phyloP scores from a whole-genome alignment of 1,140 invertebrate species.

The Chrysopa pallens region DNA sequence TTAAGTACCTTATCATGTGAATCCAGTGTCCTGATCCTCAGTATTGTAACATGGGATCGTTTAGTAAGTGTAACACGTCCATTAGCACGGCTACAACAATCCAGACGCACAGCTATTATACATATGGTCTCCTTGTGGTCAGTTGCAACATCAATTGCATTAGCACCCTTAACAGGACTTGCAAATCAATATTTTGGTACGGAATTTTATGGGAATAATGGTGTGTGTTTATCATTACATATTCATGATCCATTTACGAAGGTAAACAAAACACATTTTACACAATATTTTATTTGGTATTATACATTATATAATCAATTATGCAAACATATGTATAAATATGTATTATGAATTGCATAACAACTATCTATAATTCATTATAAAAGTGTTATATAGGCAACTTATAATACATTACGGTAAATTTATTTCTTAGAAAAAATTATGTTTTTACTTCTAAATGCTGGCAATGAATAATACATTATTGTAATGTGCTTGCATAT shows the following conservation, averaged over 20 bases:
- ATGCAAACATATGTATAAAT: neutral
- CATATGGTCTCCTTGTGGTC: constrained; percentile 32
- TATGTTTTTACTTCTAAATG: too few relatives aligned
- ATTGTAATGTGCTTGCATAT: too few relatives aligned
- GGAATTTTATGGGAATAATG: constrained; percentile 39
- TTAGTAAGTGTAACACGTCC: constrained; percentile 40
- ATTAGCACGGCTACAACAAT: constrained; percentile 22
- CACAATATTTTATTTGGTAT: neutral
- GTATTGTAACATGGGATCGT: constrained; percentile 41
- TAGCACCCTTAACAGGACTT: constrained; percentile 24
- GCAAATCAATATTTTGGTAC: constrained; percentile 25
- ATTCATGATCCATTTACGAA: constrained; percentile 39
- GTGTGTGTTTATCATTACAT: constrained; percentile 41
- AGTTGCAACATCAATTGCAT: constrained; percentile 26
- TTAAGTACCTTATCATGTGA: constrained; percentile 47
- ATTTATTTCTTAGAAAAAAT: too few relatives aligned
- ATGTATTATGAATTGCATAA: too few relatives aligned
- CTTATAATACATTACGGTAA: too few relatives aligned
- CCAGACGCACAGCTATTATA: constrained; percentile 19
- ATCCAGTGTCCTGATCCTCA: constrained; percentile 41
- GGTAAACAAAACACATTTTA: constrained; percentile 10
- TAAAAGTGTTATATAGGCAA: too few relatives aligned
- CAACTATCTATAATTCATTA: too few relatives aligned
- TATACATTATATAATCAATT: neutral
- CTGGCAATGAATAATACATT: too few relatives aligned